phyloP scores from a whole-genome alignment of 2,113 vertebrate genomes.

The Daphoenositta chrysoptera region DNA sequence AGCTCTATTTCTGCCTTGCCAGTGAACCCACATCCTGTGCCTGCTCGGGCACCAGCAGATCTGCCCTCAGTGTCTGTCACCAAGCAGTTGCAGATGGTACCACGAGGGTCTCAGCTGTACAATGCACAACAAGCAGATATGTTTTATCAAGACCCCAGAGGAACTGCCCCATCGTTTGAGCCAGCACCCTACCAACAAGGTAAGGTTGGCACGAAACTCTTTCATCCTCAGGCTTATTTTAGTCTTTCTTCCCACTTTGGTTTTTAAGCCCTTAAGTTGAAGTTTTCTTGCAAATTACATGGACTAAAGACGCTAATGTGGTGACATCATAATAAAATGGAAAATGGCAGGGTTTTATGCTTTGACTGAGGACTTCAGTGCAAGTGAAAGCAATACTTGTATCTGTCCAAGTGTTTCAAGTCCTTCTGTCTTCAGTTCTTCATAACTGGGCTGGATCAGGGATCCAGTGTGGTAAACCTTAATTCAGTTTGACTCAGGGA shows the following conservation, averaged over 20 bases:
- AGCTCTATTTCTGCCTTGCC: conserved; percentile 79
- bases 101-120: conserved; percentile 86
- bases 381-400: not conserved
- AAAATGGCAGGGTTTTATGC: not conserved
- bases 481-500: not conserved
- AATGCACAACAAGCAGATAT: conserved; percentile 83
- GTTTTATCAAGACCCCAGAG: conserved; percentile 85
- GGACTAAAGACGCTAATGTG: not conserved
- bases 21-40: conserved; percentile 81
- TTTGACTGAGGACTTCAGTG: not conserved
- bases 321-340: not conserved
- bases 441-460: not conserved
- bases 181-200: conserved; percentile 84
- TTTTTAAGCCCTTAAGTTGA: not conserved
- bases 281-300: accelerated
- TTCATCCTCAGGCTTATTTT: not conserved
- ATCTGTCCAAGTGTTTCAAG: not conserved
- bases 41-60: conserved; percentile 79
- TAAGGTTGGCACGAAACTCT: conserved; percentile 22
- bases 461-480: not conserved
- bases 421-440: not conserved
- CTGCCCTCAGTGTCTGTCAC: conserved; percentile 80
- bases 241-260: not conserved
- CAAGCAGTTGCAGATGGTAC: conserved; percentile 86
- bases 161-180: conserved; percentile 88